phyloP scores from a whole-genome alignment of 2,113 vertebrate species.

The Sigmodon hispidus region DNA sequence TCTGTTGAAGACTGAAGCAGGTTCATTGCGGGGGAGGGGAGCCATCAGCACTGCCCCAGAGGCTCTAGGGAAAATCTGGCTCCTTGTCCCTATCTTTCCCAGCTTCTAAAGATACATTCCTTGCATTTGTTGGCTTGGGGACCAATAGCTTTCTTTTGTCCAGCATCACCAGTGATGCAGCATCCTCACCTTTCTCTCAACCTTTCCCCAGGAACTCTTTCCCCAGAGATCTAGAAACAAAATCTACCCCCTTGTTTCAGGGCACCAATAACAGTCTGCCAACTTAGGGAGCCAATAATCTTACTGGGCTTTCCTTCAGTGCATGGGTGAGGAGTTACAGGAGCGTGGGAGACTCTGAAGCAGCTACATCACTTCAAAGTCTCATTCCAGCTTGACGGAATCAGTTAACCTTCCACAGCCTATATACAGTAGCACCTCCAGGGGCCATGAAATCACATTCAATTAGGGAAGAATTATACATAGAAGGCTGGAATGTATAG shows the following conservation, averaged over 20 bases:
- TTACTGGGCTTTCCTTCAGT: neutral
- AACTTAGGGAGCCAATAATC: neutral
- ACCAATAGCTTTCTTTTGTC: neutral
- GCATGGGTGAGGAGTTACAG: neutral
- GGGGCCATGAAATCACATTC: neutral
- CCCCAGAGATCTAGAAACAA: neutral
- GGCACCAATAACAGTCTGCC: neutral
- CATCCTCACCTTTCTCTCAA: neutral
- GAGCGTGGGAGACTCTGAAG: neutral
- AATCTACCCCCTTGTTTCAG: neutral
- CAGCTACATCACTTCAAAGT: neutral
- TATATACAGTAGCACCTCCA: neutral
- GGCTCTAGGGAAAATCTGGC: neutral
- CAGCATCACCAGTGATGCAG: fast-evolving
- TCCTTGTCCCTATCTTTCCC: neutral
- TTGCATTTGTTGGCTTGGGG: neutral
- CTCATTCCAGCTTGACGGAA: neutral
- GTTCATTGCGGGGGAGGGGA: neutral
- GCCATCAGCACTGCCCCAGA: neutral
- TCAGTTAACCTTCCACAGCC: neutral
- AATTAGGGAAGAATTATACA: neutral
- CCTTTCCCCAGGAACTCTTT: neutral
- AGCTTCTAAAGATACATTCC: neutral
- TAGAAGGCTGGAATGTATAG: neutral
- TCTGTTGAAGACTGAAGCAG: neutral